phyloP scores from a whole-genome alignment of 92 coral and sea anemone genomes.

The Palythoa caribaeorum region DNA sequence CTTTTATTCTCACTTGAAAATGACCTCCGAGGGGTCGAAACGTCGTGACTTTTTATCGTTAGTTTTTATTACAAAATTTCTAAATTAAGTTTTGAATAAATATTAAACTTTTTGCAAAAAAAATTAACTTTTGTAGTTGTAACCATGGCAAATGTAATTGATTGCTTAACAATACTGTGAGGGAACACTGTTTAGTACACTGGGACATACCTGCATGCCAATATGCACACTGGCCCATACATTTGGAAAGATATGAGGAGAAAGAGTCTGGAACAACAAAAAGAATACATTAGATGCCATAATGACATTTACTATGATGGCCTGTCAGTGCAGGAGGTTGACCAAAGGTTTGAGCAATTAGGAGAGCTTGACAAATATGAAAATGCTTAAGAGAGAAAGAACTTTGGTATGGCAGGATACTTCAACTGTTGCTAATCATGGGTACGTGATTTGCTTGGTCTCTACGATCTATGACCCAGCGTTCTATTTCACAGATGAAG shows the following conservation, averaged over 20 bases:
- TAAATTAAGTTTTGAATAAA: too few relatives aligned
- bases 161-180: background rate
- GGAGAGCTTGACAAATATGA: background rate
- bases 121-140: too few relatives aligned
- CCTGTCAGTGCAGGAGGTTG: too few relatives aligned
- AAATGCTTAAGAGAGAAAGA: background rate
- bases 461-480: conserved; percentile 1
- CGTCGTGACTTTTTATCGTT: too few relatives aligned
- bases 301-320: background rate
- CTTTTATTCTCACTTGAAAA: too few relatives aligned
- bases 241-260: background rate
- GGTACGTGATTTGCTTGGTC: background rate
- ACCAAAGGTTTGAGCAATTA: background rate
- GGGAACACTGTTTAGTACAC: background rate
- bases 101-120: too few relatives aligned
- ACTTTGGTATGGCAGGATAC: background rate
- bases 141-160: too few relatives aligned
- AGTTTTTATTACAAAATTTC: too few relatives aligned
- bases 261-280: background rate
- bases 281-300: background rate
- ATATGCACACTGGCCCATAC: background rate
- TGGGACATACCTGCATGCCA: too few relatives aligned
- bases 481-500: background rate
- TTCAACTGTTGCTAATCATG: background rate
- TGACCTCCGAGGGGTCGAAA: too few relatives aligned